These are phyloP conservation scores for Grapholita molesta DNA, from an alignment of 1,140 invertebrate genomes.

Conservation along the genomic window DNA sequence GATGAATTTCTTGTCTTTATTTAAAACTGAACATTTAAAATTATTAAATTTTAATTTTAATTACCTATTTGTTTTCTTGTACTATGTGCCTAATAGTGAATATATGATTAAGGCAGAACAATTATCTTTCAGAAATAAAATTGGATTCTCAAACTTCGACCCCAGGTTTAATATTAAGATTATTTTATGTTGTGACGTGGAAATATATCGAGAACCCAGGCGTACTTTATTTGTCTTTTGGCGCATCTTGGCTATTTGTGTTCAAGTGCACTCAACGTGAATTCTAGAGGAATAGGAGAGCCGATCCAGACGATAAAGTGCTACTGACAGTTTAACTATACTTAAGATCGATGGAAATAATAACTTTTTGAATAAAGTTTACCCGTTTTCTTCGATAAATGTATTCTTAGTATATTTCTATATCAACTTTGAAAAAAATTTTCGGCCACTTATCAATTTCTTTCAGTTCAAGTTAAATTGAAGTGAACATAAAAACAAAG, in stretches of 20 bases:
- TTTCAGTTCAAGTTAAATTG: too few species aligned
- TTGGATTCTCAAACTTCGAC: neutral
- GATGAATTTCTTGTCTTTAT: too few species aligned
- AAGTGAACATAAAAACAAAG: too few species aligned
- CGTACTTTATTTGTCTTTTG: neutral
- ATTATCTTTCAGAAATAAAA: neutral
- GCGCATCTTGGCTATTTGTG: constrained; percentile 4
- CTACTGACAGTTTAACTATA: neutral
- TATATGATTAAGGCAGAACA: neutral
- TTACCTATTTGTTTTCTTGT: neutral
- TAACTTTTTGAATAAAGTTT: neutral
- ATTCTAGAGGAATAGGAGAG: neutral
- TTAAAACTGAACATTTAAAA: too few species aligned
- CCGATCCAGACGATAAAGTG: constrained; percentile 1
- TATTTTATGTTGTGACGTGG: neutral
- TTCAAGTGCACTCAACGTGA: constrained; percentile 10
- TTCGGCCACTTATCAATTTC: too few species aligned
- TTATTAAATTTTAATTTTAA: too few species aligned
- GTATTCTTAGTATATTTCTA: too few species aligned
- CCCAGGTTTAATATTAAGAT: neutral
- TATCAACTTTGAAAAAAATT: too few species aligned
- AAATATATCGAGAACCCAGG: neutral
- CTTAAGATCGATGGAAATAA: neutral
- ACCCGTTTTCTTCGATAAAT: neutral
- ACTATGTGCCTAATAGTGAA: neutral